Base-by-base conservation (phyloP, 2,888 invertebrate genomes). In the Sericinus montela region DNA sequence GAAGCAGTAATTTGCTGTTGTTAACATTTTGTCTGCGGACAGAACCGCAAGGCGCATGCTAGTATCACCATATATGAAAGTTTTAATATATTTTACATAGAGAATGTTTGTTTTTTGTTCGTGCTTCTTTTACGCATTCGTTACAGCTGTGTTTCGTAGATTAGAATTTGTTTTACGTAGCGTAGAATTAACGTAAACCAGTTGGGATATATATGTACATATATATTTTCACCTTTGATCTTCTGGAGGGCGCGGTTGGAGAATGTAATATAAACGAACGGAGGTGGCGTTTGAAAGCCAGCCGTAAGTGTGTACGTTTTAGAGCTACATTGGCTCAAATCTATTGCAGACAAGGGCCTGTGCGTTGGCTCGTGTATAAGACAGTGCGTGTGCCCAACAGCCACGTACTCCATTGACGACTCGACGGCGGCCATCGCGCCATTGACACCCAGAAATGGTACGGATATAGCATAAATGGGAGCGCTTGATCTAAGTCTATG, bases 321-420 rank as follows among this genome's bases (percentile, higher is more conserved):
- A 60, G 64, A 65, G 68, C 60, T 71, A 65, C 61, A 69, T 58
- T 60, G 64, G 67, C 61, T 53, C 55, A 58, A 63, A 65, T 69
- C 64, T 69, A 65, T 88, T 88, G 64, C 89, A 89, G 88, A 85
- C 57, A 77, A 74, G 71, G 80, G 82, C 66, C 73, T 83, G 63
- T 89, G 89, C 72, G 81, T 86, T 65, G 85, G 85, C 63, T 76
- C 87, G 69, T 89, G 89, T 79, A 85, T 89, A 64, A 81, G 72
- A 62, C 86, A 83, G 69, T 89, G 89, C 75, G 88, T 84, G 68
- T 87, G 89, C 65, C 67, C 81, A 43, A 74, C 80, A 43, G 80
- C 75, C 52, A 69, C 81, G 45, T 70, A 74, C 72, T 81, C 81
- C 63, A 65, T 77, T 53, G 85, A 85, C 62, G 85, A 82, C 69